Percentiles rank a stretch among this genome's conserved stretches.
Evolutionary conservation across 2,113 vertebrate genomes (phyloP).

Genomic region (Phoenicopterus ruber): DNA sequence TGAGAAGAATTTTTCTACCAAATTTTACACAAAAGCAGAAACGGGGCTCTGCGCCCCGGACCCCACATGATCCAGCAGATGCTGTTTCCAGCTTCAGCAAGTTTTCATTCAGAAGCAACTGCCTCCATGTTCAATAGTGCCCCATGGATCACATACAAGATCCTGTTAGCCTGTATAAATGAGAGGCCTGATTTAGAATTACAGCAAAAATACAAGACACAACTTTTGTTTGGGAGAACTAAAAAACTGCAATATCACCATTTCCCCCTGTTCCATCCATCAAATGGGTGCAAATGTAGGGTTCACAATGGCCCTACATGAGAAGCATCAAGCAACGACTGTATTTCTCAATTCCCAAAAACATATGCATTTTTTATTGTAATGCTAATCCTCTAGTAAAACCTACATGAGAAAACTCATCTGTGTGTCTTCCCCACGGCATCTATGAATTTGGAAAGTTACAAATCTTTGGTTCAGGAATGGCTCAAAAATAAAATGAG

Average conservation of each 20-base stretch:
- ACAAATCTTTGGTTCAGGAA: background rate
- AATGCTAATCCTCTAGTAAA: background rate
- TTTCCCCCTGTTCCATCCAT: background rate
- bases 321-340: background rate
- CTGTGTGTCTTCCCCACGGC: background rate
- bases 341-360: background rate
- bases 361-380: fast-evolving
- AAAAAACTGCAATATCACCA: background rate
- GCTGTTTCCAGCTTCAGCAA: conserved; percentile 53
- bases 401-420: background rate
- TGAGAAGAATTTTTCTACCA: conserved; percentile 21
- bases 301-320: background rate
- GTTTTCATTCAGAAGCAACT: conserved; percentile 55
- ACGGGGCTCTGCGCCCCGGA: background rate
- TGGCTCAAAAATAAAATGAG: background rate
- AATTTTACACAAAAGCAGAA: conserved; percentile 33
- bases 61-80: conserved; percentile 50
- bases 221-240: background rate
- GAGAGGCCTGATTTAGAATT: conserved; percentile 53
- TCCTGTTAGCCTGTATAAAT: conserved; percentile 49
- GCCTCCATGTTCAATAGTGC: conserved; percentile 36
- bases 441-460: background rate
- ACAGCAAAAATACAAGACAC: background rate
- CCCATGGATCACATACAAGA: conserved; percentile 39
- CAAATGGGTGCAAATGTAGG: background rate